Percentiles rank a stretch among this genome's conserved stretches.
Evolutionary conservation across 2,888 invertebrate genomes (phyloP).

Genomic region (Psylliodes chrysocephalus): DNA sequence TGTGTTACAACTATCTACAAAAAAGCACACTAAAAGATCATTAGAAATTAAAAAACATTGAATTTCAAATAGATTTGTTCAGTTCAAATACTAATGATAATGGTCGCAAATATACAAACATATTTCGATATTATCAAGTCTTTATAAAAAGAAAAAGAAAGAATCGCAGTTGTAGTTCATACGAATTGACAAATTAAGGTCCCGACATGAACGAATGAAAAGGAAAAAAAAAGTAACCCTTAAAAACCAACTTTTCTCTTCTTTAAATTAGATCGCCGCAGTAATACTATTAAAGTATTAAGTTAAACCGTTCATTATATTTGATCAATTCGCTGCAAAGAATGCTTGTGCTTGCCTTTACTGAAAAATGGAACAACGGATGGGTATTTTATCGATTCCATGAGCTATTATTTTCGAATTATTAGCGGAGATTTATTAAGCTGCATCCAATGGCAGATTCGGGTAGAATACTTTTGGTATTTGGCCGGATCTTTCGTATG

Average conservation of each 20-base stretch:
- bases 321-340: constrained; percentile 10
- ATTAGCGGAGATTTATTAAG: constrained; percentile 5
- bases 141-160: too few species aligned
- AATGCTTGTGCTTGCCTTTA: neutral
- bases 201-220: too few species aligned
- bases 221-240: neutral
- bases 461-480: neutral
- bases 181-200: neutral
- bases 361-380: constrained; percentile 13
- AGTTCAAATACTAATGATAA: too few species aligned
- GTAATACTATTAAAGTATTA: constrained; percentile 17
- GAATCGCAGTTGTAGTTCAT: too few species aligned
- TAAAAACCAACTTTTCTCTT: constrained; percentile 2
- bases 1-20: too few species aligned
- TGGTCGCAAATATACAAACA: too few species aligned
- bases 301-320: constrained; percentile 17
- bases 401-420: constrained; percentile 11
- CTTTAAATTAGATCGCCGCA: constrained; percentile 3
- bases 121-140: too few species aligned
- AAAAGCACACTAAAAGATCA: too few species aligned
- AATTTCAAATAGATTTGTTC: too few species aligned
- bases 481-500: neutral
- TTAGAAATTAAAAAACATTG: too few species aligned
- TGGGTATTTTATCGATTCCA: constrained; percentile 2
- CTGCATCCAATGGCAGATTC: neutral